These are phyloP conservation scores for Stictonetta naevosa DNA, from an alignment of 2,113 vertebrate genomes.

Conservation along the genomic window DNA sequence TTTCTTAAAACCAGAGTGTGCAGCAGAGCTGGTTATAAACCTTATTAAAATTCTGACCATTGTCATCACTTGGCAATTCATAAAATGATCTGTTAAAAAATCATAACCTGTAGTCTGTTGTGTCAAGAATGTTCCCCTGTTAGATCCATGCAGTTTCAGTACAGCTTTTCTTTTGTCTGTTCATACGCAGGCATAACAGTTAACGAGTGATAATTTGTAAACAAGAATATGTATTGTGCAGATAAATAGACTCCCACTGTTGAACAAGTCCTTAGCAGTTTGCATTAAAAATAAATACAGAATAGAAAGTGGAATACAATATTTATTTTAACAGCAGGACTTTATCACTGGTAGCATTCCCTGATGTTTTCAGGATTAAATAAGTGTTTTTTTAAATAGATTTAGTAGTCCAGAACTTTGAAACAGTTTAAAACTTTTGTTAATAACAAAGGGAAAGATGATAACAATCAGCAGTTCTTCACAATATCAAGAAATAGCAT, in stretches of 20 bases:
- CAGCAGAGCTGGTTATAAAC: background rate
- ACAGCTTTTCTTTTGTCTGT: constrained; percentile 48
- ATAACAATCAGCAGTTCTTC: constrained; percentile 45
- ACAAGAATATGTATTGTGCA: constrained; percentile 60
- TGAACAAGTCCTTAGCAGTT: constrained; percentile 53
- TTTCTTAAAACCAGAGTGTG: constrained; percentile 40
- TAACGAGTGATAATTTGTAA: constrained; percentile 68
- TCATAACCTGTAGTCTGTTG: constrained; percentile 14
- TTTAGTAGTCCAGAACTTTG: constrained; percentile 48
- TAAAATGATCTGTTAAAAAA: constrained; percentile 37
- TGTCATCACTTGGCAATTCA: constrained; percentile 40
- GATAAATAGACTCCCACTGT: constrained; percentile 71
- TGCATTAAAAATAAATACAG: constrained; percentile 69
- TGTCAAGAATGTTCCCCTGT: background rate
- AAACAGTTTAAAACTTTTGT: constrained; percentile 42
- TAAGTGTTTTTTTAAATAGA: constrained; percentile 63
- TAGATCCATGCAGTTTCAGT: background rate
- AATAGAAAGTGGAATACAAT: constrained; percentile 48
- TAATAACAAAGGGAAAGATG: constrained; percentile 25
- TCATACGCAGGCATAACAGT: constrained; percentile 17
- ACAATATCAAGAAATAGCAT: constrained; percentile 51
- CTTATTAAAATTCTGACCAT: constrained; percentile 29
- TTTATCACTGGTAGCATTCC: constrained; percentile 66
- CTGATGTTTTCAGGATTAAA: constrained; percentile 57
- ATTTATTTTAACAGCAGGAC: constrained; percentile 72